Evolutionary conservation across 2,797 vertebrate genomes (phyloP).

Genomic region (Gastrophryne carolinensis): DNA sequence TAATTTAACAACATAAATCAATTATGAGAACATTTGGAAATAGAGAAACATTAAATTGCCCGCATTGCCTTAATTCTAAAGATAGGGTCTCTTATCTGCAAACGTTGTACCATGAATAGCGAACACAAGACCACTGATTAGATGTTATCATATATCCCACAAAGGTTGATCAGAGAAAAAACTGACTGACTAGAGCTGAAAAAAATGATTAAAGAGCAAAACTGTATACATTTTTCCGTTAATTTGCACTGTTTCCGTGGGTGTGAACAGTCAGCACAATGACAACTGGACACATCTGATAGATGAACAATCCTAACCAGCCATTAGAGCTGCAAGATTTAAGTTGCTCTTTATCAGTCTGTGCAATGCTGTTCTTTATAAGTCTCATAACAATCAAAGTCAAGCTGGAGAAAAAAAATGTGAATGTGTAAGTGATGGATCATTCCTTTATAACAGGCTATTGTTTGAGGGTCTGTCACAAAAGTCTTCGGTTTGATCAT

Average conservation of each 20-base stretch:
- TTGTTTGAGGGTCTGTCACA: conserved; percentile 17
- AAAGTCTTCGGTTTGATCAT: conserved; percentile 41
- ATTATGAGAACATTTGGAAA: no score
- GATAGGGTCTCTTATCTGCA: background rate
- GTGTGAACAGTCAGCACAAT: conserved; percentile 21
- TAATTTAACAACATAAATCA: no score
- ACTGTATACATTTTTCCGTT: no score
- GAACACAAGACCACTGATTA: background rate
- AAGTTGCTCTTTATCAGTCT: conserved; percentile 25
- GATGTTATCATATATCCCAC: background rate
- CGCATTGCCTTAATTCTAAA: background rate
- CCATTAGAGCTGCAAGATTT: background rate
- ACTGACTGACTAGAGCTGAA: background rate
- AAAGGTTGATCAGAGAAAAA: background rate
- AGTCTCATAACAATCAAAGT: conserved; percentile 8
- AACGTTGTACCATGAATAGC: background rate
- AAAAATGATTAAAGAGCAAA: no score
- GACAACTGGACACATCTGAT: conserved; percentile 10
- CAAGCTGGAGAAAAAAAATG: background rate
- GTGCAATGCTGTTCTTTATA: conserved; percentile 7
- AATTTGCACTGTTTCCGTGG: background rate
- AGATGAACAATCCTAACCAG: background rate
- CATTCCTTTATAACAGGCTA: conserved; percentile 1
- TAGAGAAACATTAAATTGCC: background rate
- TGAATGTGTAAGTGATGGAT: conserved; percentile 14